Evolutionary conservation across 2,113 vertebrate genomes (phyloP).

Genomic region (Phalacrocorax brasilianus): DNA sequence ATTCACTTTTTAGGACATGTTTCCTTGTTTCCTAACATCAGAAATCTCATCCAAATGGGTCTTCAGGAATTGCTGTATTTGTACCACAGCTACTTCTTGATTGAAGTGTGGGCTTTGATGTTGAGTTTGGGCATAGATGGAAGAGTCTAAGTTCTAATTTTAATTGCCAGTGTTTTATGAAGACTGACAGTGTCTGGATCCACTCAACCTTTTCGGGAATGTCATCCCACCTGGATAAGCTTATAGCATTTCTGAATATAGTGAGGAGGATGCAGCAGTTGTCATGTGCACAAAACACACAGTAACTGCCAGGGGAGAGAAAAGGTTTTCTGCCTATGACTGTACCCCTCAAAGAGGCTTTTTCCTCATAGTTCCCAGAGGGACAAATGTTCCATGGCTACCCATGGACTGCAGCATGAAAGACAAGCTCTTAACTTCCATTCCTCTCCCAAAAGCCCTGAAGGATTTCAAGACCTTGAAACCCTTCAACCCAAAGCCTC

Average conservation of each 20-base stretch:
- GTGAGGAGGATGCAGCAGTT: not conserved
- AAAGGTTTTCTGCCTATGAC: not conserved
- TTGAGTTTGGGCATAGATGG: not conserved
- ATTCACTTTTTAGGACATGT: not conserved
- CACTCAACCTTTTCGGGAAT: not conserved
- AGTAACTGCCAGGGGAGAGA: not conserved
- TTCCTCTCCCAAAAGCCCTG: not conserved
- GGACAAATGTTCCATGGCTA: not conserved
- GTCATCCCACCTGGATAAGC: not conserved
- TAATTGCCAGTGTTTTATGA: not conserved
- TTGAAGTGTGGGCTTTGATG: not conserved
- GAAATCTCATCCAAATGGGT: not conserved
- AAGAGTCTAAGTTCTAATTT: not conserved
- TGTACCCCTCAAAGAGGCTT: not conserved
- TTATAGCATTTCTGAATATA: not conserved
- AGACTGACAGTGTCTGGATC: not conserved
- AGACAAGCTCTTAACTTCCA: not conserved
- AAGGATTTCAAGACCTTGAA: not conserved
- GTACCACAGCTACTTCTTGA: not conserved
- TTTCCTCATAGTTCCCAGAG: not conserved
- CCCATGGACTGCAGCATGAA: not conserved
- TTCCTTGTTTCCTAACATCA: not conserved
- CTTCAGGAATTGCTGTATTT: not conserved
- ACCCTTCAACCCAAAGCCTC: not conserved
- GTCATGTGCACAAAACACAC: not conserved